These are phyloP conservation scores for Plectrocnemia conspersa DNA, from an alignment of 1,140 invertebrate genomes.

Conservation along the genomic window DNA sequence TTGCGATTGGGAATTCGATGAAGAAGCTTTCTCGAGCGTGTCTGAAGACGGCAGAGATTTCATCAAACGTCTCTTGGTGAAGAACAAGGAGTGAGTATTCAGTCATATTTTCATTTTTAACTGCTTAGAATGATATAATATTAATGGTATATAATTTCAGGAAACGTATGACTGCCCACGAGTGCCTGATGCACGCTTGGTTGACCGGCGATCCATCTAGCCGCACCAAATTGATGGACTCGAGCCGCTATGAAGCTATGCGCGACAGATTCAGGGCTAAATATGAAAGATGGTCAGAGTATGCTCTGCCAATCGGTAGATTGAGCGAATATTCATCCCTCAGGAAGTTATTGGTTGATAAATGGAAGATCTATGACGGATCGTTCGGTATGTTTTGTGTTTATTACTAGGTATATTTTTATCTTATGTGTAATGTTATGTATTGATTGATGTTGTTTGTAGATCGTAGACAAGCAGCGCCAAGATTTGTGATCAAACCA, in stretches of 20 bases:
- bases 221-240: conserved; percentile 71
- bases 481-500: conserved; percentile 95
- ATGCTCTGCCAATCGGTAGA: conserved; percentile 88
- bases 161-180: conserved; percentile 96
- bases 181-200: conserved; percentile 94
- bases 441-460: conserved; percentile 36
- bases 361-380: conserved; percentile 94
- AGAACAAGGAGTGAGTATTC: conserved; percentile 84
- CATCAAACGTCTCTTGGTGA: conserved; percentile 85
- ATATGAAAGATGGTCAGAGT: conserved; percentile 85
- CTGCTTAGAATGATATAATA: no score
- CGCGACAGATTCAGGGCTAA: conserved; percentile 80
- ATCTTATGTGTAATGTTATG: not conserved
- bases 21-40: conserved; percentile 85
- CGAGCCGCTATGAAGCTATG: conserved; percentile 78
- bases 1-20: conserved; percentile 98
- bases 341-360: conserved; percentile 92
- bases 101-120: conserved; percentile 10
- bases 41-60: conserved; percentile 98
- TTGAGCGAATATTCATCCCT: conserved; percentile 96
- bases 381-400: conserved; percentile 71
- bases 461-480: conserved; percentile 95
- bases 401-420: not conserved
- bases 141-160: conserved; percentile 49
- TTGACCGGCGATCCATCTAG: conserved; percentile 76